Conservation (phyloP, 2,797 vertebrate genomes). For the Halcyon smyrnensis region DNA sequence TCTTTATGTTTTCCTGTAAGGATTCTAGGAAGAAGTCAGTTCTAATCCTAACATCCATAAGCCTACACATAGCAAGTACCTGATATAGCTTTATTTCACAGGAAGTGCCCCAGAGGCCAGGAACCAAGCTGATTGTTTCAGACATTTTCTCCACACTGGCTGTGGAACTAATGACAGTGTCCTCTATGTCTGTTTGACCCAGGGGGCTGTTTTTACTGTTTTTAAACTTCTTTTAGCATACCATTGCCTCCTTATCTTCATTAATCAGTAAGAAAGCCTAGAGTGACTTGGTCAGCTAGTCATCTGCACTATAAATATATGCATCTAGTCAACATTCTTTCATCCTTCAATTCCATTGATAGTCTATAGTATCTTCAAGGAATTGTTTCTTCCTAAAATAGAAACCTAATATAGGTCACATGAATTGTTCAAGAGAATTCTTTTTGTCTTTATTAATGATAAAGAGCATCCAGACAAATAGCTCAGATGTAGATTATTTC, state of each 20-base stretch:
- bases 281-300: not conserved
- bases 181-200: not conserved
- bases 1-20: not conserved
- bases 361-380: not conserved
- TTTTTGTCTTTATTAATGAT: not conserved
- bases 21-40: not conserved
- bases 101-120: not conserved
- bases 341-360: not conserved
- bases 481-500: not conserved
- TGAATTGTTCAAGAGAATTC: not conserved
- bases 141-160: not conserved
- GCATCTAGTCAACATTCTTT: not conserved
- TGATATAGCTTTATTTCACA: not conserved
- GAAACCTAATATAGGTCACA: not conserved
- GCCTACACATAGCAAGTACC: not conserved
- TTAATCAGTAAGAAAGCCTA: not conserved
- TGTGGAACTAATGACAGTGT: not conserved
- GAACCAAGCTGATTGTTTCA: not conserved
- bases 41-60: not conserved
- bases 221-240: not conserved
- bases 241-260: not conserved
- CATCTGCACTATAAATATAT: slow-evolving; percentile 7
- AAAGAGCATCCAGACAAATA: not conserved
- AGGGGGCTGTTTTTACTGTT: not conserved
- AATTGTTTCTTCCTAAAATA: slow-evolving; percentile 5